Evolutionary conservation across 92 coral and sea anemone species (phyloP), one percentile per base, ranked within the genome.

Genomic region (Porites divaricata): DNA sequence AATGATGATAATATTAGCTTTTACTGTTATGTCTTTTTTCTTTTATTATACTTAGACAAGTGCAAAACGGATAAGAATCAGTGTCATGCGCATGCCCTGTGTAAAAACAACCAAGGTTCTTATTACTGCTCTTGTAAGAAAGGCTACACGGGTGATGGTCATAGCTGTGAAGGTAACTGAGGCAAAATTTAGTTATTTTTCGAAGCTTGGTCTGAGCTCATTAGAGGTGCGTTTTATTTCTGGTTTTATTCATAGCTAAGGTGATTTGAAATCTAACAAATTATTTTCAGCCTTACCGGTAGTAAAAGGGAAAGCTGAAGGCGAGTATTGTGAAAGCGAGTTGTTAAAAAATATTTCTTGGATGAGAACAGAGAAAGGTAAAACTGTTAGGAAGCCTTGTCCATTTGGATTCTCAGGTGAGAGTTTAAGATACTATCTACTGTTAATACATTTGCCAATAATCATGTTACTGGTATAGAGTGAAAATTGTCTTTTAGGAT

Each of bases 401-500:
- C 94, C 96, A 53, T 81, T 63, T 24, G 94, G 90, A 35, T 88
- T 86, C 26, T n/a, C 73, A 82, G 96, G 96, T 93, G 79, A 20
- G 65, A 1, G 19, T 1, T 1, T 17, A n/a, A 4, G 14, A 21
- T 35, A 35, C 45, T 35, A 35, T 35, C 45, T 35, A 35, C 45
- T 4, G 45, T 35, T 35, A 35, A 4, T 35, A 35, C 45, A 35
- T 35, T 35, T 35, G 3, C 45, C 45, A 35, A 35, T 35, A 35
- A 0, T 35, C 45, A 35, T 35, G 45, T 35, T 35, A 35, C 45
- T 35, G 6, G 45, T 35, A 35, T 4, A 35, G 45, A 35, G 45
- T 35, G 45, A 3, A 3, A 35, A 35, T 35, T 35, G 45, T 4
- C 45, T 4, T 35, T 35, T 35, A 35, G 0, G 7, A 35, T 6